Conservation (phyloP, 2,113 vertebrate genomes). For the Tetraodon nigroviridis region DNA sequence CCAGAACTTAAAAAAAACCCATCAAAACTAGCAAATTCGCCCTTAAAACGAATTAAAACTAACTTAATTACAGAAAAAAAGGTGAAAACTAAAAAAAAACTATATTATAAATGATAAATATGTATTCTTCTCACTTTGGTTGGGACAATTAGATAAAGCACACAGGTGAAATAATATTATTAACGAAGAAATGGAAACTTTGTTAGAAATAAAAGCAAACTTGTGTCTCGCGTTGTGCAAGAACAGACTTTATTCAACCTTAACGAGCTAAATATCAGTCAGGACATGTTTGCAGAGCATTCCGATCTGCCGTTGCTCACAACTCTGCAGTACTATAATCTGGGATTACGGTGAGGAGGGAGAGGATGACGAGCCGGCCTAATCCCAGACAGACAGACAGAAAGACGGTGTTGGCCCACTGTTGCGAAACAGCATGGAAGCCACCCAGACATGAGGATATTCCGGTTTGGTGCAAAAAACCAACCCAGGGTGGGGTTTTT, state of each 20-base stretch:
- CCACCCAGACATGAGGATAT: too few relatives aligned
- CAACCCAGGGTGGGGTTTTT: too few relatives aligned
- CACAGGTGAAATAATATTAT: not conserved
- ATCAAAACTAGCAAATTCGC: too few relatives aligned
- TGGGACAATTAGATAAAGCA: not conserved
- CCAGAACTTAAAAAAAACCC: too few relatives aligned
- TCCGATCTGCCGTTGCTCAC: not conserved
- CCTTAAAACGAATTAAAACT: too few relatives aligned
- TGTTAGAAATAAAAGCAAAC: too few relatives aligned
- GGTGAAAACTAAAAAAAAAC: too few relatives aligned
- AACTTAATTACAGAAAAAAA: too few relatives aligned
- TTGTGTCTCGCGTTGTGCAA: not conserved
- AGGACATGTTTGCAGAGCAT: slow-evolving; percentile 6
- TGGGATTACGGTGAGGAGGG: slow-evolving; percentile 55
- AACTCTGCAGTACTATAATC: slow-evolving; percentile 56
- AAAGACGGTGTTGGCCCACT: slow-evolving; percentile 1
- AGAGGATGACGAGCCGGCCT: slow-evolving; percentile 37
- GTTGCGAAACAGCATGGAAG: not conserved
- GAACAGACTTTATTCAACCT: not conserved
- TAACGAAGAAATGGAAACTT: not conserved
- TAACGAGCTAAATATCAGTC: not conserved
- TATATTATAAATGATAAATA: too few relatives aligned
- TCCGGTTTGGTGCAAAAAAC: too few relatives aligned
- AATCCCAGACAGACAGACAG: slow-evolving; percentile 42
- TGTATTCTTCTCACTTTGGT: too few relatives aligned